Conservation (phyloP, 1,140 invertebrate genomes). For the Vanessa tameamea region DNA sequence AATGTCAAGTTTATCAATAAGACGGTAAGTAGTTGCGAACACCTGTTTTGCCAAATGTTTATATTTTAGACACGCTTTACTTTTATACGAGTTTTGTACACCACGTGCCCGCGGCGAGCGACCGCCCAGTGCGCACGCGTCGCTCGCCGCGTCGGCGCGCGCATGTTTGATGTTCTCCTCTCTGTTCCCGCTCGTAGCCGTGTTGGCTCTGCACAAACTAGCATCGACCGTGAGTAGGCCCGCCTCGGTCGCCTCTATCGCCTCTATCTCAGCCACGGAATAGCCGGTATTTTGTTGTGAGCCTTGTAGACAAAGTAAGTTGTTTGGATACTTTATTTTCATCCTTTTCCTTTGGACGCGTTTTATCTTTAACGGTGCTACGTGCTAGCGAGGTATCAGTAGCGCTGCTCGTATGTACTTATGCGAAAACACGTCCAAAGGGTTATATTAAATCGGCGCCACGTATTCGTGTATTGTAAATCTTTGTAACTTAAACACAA, state of each 20-base stretch:
- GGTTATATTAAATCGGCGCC: no score
- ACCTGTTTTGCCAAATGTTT: not conserved
- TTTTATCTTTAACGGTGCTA: not conserved
- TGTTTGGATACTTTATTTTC: conserved; percentile 22
- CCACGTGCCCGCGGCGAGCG: not conserved
- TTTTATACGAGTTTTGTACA: not conserved
- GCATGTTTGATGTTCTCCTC: not conserved
- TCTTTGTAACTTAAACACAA: no score
- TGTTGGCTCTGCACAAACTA: conserved; percentile 63
- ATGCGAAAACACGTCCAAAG: no score
- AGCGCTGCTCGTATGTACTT: no score
- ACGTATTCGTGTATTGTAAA: no score
- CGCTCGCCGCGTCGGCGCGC: not conserved
- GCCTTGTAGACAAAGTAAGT: conserved; percentile 26
- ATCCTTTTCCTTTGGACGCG: not conserved
- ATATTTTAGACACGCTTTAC: not conserved
- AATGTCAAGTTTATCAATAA: not conserved
- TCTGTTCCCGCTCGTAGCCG: conserved; percentile 43
- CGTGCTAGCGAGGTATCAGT: not conserved
- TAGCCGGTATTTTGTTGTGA: conserved; percentile 6
- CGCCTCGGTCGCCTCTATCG: conserved; percentile 31
- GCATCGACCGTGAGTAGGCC: conserved; percentile 41
- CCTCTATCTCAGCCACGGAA: not conserved
- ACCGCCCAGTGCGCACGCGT: not conserved
- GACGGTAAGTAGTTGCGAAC: not conserved